Conservation (phyloP, 2,797 vertebrate genomes). For the Pangasius larnaudii region DNA sequence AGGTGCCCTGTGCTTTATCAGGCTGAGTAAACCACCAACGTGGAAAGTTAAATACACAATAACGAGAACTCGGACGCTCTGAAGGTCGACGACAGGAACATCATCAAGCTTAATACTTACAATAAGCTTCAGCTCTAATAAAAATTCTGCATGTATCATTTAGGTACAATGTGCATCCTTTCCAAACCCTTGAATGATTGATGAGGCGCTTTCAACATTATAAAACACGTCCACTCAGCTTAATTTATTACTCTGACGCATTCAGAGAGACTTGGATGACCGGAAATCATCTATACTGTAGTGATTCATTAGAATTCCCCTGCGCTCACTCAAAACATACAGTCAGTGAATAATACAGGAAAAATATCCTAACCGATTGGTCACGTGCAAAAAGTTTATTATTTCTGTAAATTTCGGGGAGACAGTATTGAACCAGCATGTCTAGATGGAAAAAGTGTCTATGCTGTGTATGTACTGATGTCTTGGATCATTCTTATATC, state of each 20-base stretch:
- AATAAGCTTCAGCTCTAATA: background rate
- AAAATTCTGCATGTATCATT: too few relatives aligned
- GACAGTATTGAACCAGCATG: background rate
- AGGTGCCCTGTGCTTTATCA: constrained; percentile 54
- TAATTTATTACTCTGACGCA: background rate
- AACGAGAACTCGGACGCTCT: background rate
- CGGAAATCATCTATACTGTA: background rate
- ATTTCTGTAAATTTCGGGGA: background rate
- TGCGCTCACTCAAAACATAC: background rate
- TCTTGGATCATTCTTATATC: background rate
- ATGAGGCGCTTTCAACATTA: background rate
- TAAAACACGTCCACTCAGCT: background rate
- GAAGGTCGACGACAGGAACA: constrained; percentile 35
- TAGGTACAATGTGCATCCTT: background rate
- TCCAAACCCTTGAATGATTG: background rate
- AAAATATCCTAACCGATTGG: background rate
- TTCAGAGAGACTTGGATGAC: background rate
- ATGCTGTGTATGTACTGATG: background rate
- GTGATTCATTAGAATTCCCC: constrained; percentile 16
- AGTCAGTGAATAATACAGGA: background rate
- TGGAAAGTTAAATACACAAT: constrained; percentile 54
- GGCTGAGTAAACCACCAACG: constrained; percentile 46
- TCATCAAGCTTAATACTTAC: background rate
- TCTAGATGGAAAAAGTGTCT: background rate
- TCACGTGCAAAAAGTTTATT: background rate